These are phyloP conservation scores for Spodoptera litura DNA, from an alignment of 1,140 invertebrate species.

Conservation along the genomic window DNA sequence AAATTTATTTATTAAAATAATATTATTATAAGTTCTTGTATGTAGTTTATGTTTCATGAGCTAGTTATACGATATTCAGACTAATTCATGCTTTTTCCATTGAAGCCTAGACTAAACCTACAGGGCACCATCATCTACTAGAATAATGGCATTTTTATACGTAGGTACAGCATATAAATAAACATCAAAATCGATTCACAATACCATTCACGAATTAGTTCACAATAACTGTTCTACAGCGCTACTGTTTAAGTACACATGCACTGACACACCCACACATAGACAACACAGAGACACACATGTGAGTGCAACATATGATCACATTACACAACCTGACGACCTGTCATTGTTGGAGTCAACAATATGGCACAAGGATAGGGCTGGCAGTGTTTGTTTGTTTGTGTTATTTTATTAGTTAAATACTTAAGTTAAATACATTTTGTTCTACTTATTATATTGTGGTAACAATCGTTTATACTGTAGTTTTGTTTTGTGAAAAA, in stretches of 20 bases:
- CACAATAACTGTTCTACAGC: neutral
- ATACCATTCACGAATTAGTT: conserved; percentile 9
- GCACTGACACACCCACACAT: conserved; percentile 4
- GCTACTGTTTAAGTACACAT: conserved; percentile 22
- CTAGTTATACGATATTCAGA: no score
- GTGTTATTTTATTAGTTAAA: neutral
- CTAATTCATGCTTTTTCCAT: no score
- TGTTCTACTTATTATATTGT: neutral
- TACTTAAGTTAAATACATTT: neutral
- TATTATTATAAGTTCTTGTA: no score
- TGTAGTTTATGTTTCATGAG: no score
- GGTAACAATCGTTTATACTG: neutral
- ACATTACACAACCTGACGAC: conserved; percentile 39
- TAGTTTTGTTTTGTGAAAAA: neutral
- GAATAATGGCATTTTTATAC: no score
- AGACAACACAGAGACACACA: conserved; percentile 3
- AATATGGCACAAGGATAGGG: conserved; percentile 41
- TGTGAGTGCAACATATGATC: conserved; percentile 16
- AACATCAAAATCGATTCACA: conserved; percentile 27
- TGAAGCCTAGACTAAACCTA: no score
- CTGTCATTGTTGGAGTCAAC: conserved; percentile 46
- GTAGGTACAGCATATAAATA: no score
- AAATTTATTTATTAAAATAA: no score
- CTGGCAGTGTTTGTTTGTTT: conserved; percentile 17
- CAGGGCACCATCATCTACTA: no score